Evolutionary conservation across 2,797 vertebrate genomes (phyloP).

Genomic region (Micropoecilia bifurca): DNA sequence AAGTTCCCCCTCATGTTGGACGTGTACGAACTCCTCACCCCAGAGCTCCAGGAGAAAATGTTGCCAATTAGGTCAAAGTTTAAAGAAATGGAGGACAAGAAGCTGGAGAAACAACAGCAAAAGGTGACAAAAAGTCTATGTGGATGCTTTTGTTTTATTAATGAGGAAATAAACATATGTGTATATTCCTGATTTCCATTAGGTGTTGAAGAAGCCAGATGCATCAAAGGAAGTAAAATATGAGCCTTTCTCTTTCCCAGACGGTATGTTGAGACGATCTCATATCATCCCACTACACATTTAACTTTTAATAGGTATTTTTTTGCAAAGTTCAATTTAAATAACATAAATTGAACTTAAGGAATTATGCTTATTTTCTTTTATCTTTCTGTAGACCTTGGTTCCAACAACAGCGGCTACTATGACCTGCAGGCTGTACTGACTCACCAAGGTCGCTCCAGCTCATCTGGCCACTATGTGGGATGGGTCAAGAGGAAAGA

Average conservation of each 20-base stretch:
- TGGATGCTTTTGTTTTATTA: too few relatives aligned
- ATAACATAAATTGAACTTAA: background rate
- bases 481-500: slow-evolving; percentile 99
- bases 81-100: slow-evolving; percentile 95
- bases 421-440: slow-evolving; percentile 97
- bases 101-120: slow-evolving; percentile 90
- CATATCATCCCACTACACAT: background rate
- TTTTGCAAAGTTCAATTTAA: background rate
- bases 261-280: slow-evolving; percentile 82
- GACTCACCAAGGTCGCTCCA: slow-evolving; percentile 97
- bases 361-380: background rate
- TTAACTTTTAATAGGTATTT: background rate
- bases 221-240: slow-evolving; percentile 88
- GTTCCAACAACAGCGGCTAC: slow-evolving; percentile 97
- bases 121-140: slow-evolving; percentile 71
- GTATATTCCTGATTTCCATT: background rate
- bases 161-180: background rate
- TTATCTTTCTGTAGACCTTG: slow-evolving; percentile 82
- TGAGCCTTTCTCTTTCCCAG: slow-evolving; percentile 91
- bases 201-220: slow-evolving; percentile 70
- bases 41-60: slow-evolving; percentile 97
- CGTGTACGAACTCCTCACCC: slow-evolving; percentile 94
- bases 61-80: slow-evolving; percentile 91
- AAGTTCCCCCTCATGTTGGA: slow-evolving; percentile 99
- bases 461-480: slow-evolving; percentile 97